These are phyloP conservation scores for Poecile montanus DNA, from an alignment of 2,797 vertebrate species.

Conservation along the genomic window DNA sequence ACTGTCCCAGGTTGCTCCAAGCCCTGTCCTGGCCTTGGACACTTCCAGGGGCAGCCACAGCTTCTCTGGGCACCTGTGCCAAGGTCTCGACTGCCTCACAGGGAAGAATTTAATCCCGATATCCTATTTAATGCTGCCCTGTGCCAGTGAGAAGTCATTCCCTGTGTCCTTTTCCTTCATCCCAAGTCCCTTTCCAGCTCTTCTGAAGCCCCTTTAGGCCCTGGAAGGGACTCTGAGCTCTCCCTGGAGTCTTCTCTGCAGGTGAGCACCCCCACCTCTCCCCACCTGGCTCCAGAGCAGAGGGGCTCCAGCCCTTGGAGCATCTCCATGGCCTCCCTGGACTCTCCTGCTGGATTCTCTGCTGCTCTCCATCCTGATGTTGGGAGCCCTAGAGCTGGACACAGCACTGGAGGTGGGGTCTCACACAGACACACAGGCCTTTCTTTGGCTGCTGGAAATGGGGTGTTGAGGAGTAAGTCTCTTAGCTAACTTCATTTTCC, in stretches of 20 bases:
- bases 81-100: accelerated
- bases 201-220: not conserved
- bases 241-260: not conserved
- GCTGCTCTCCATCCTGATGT: not conserved
- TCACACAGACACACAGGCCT: not conserved
- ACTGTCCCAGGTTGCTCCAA: not conserved
- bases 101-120: not conserved
- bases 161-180: not conserved
- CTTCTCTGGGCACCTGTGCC: not conserved
- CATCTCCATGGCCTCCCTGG: accelerated
- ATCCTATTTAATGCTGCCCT: not conserved
- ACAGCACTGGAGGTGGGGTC: not conserved
- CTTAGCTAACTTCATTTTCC: not conserved
- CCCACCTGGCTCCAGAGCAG: not conserved
- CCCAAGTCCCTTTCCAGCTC: not conserved
- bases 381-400: not conserved
- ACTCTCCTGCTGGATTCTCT: not conserved
- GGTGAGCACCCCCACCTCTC: not conserved
- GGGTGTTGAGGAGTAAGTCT: not conserved
- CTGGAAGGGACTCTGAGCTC: not conserved
- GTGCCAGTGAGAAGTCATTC: not conserved
- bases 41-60: not conserved
- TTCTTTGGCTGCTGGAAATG: not conserved
- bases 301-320: not conserved
- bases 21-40: accelerated